These are phyloP conservation scores for Watsonalla binaria DNA, from an alignment of 2,888 invertebrate species.

Conservation along the genomic window DNA sequence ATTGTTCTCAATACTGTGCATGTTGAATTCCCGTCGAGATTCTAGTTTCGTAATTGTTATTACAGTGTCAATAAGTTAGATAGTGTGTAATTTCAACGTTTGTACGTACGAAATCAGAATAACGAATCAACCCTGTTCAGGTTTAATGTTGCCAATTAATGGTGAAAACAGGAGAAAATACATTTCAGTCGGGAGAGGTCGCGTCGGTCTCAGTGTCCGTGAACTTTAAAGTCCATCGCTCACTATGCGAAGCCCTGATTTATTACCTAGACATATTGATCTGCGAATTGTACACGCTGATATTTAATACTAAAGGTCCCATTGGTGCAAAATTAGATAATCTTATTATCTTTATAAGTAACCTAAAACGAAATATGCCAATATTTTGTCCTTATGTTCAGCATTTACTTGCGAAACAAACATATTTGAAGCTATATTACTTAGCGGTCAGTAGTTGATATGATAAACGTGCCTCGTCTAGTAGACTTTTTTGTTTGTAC, in stretches of 20 bases:
- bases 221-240: background rate
- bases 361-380: too few species aligned
- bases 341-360: background rate
- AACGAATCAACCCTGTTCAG: conserved; percentile 32
- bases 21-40: too few species aligned
- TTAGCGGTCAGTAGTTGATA: too few species aligned
- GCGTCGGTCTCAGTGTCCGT: background rate
- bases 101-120: conserved; percentile 23
- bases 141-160: conserved; percentile 43
- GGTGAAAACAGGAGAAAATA: conserved; percentile 33
- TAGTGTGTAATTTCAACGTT: too few species aligned
- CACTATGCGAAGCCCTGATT: background rate
- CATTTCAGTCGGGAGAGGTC: conserved; percentile 4
- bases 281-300: background rate
- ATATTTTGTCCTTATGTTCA: too few species aligned
- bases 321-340: background rate
- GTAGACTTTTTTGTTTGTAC: too few species aligned
- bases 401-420: too few species aligned
- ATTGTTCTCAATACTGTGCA: too few species aligned
- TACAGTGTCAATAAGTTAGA: too few species aligned
- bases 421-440: too few species aligned
- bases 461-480: too few species aligned
- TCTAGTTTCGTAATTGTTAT: too few species aligned
- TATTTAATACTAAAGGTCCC: background rate
- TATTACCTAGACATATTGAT: background rate